A percentile compares a stretch with the other conserved stretches of the same genome.
Conservation (phyloP, 2,113 vertebrate genomes). For the Spheniscus mendiculus region DNA sequence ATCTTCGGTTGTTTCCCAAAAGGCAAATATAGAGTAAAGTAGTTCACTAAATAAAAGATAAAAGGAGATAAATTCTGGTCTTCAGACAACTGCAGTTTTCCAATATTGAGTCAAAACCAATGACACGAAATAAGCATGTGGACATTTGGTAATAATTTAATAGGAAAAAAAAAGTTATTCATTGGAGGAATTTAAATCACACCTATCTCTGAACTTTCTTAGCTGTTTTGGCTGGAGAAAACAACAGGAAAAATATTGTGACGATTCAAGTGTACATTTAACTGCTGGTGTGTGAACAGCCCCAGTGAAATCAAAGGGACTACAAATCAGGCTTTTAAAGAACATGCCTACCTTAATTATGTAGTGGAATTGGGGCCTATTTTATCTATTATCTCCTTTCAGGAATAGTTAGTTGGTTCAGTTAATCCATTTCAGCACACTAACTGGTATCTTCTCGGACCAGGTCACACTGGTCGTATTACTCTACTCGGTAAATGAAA, state of each 20-base stretch:
- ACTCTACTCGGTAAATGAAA: not conserved
- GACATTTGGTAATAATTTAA: not conserved
- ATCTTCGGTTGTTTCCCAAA: not conserved
- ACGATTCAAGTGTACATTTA: not conserved
- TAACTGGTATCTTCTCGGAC: not conserved
- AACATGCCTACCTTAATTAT: not conserved
- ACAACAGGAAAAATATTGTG: not conserved
- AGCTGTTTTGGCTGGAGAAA: not conserved
- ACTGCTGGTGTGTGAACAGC: conserved; percentile 7
- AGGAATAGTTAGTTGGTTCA: not conserved
- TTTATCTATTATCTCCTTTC: not conserved
- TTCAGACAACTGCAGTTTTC: not conserved
- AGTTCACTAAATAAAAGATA: not conserved
- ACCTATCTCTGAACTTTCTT: not conserved
- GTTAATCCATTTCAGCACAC: not conserved
- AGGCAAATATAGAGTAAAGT: not conserved
- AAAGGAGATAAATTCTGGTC: not conserved
- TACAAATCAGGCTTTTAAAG: conserved; percentile 1
- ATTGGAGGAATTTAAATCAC: not conserved
- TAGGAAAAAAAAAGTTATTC: not conserved
- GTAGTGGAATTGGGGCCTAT: not conserved
- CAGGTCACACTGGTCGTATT: not conserved
- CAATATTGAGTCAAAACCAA: not conserved
- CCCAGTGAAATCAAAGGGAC: not conserved
- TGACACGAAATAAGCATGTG: not conserved